Conservation (phyloP, 1,140 invertebrate species). For the Glossosoma conforme region DNA sequence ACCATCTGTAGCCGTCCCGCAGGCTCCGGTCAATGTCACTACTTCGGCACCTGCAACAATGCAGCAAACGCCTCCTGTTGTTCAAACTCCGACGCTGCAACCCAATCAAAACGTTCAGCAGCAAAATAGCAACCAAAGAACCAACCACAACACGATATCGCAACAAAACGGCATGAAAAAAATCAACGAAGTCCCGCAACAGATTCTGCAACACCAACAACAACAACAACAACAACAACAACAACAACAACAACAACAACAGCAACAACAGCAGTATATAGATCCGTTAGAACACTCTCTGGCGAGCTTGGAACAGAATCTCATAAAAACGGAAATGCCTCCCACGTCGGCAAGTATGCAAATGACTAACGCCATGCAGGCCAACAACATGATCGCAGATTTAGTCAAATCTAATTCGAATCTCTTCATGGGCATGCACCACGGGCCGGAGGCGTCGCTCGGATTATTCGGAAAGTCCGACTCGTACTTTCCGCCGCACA, state of each 20-base stretch:
- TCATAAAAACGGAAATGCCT: constrained; percentile 48
- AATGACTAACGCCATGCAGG: constrained; percentile 13
- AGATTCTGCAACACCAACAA: not conserved
- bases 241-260: constrained; percentile 7
- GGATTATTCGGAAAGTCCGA: constrained; percentile 38
- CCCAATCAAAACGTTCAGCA: constrained; percentile 1
- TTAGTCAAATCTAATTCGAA: constrained; percentile 4
- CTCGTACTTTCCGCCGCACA: constrained; percentile 42
- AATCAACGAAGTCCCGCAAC: constrained; percentile 8
- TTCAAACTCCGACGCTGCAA: too few relatives aligned
- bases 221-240: constrained; percentile 5
- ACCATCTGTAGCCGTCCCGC: too few relatives aligned
- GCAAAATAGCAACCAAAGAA: constrained; percentile 18
- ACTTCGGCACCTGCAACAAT: too few relatives aligned
- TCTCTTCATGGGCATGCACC: constrained; percentile 4
- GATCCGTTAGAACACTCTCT: constrained; percentile 64
- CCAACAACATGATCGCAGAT: constrained; percentile 16
- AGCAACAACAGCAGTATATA: constrained; percentile 36
- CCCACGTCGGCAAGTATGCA: constrained; percentile 34
- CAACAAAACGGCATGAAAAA: constrained; percentile 26
- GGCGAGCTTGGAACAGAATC: constrained; percentile 57
- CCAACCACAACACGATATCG: constrained; percentile 9
- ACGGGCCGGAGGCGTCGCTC: constrained; percentile 36
- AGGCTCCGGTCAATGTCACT: too few relatives aligned
- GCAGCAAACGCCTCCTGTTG: too few relatives aligned